Base-by-base conservation (phyloP, 2,888 invertebrate species). In the Eupeodes latifasciatus region DNA sequence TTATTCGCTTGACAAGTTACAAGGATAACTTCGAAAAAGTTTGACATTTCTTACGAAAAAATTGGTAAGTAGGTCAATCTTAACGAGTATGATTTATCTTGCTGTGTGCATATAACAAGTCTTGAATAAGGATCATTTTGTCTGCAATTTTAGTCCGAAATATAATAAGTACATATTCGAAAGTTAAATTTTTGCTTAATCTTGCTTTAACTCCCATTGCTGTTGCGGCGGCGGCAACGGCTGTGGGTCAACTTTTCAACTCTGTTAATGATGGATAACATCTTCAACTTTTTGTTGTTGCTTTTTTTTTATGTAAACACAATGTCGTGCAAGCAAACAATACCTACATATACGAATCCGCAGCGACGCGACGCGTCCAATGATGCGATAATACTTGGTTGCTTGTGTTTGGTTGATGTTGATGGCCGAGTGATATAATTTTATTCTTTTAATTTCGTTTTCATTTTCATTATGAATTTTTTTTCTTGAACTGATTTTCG, bases 401-500 rank as follows among this genome's bases (percentile, higher is more conserved):
- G 40, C 40, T 40, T 9, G 40, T 1, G 27, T 3, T 27, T 27
- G 27, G 27, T 27, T 27, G 27, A 3, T 27, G 27, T 66, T n/a
- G 67, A n/a, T 51, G n/a, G 44, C 51, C n/a, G 40, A 71, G 66
- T 84, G 80, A 87, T 55, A 87, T 87, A 87, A 87, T 72, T 80
- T 83, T 84, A 77, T 81, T 83, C 67, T 74, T 76, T 74, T 77
- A 9, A 75, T 80, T 76, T 83, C 78, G 74, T 82, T 79, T 79
- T 74, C 57, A 49, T 75, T 69, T 57, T 75, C 27, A n/a, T 77
- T 47, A 47, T 75, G 57, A 27, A 44, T 55, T 64, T 76, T 82
- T 79, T 55, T 64, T 76, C 79, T 79, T 75, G 83, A 75, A 81
- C 14, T 36, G 19, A 55, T 67, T 77, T 85, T 55, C 62, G 75